These are phyloP conservation scores for Intellagama lesueurii DNA, from an alignment of 2,797 vertebrate genomes.

Conservation along the genomic window DNA sequence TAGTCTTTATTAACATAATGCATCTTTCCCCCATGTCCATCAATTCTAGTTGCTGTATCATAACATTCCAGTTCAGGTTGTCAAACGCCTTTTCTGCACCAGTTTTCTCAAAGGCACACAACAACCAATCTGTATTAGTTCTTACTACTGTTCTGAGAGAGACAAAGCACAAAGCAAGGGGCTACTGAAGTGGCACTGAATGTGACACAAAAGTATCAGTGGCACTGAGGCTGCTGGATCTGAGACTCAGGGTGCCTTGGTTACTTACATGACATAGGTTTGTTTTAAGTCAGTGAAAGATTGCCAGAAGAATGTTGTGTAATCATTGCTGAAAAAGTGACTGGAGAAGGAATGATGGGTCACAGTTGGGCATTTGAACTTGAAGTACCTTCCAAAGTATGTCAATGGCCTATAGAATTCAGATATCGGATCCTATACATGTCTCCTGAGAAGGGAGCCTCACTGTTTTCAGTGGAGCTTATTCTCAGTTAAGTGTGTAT, in stretches of 20 bases:
- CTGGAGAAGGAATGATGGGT: neutral
- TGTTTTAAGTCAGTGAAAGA: neutral
- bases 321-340: neutral
- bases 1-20: no score
- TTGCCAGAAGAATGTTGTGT: neutral
- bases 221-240: neutral
- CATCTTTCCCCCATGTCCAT: no score
- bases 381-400: slow-evolving; percentile 18
- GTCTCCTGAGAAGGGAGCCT: neutral
- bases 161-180: neutral
- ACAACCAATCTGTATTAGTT: no score
- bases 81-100: no score
- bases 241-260: neutral
- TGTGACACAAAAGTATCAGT: no score
- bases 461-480: neutral
- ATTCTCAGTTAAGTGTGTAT: neutral
- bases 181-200: neutral
- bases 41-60: no score
- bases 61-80: no score
- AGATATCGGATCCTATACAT: no score
- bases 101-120: neutral
- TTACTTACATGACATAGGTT: neutral
- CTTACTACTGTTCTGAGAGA: neutral
- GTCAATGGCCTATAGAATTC: slow-evolving; percentile 30
- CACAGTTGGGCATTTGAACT: slow-evolving; percentile 39